Base-by-base conservation (phyloP, 92 coral and sea anemone species). In the Micromussa lordhowensis region DNA sequence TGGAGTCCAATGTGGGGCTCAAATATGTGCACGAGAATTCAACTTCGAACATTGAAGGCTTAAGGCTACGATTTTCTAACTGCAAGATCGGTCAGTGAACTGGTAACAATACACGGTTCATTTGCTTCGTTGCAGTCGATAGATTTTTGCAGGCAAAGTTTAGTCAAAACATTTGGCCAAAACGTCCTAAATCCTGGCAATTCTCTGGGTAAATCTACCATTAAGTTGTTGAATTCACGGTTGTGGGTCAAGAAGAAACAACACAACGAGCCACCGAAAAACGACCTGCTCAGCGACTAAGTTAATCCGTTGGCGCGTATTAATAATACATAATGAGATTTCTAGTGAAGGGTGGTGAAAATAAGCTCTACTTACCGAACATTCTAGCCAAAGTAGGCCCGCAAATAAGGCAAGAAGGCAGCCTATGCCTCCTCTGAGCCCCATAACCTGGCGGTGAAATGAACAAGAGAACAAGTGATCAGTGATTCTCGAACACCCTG, bases 401-500 rank as follows among this genome's bases (percentile, higher is more conserved):
- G 92, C 79, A 75, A 92, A 95, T 83, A 93, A 82, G 85, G 96
- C 94, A 90, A 95, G 96, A 95, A 95, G 98, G 98, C 96, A 88
- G 89, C 90, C 91, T 72, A 90, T 85, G 98, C 98, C 98, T 91
- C 94, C 96, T 88, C 88, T 84, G 93, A 78, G 94, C 96, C 98
- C 98, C 98, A 95, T 95, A 89, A 94, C 98, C 98, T 94, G 89
- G 85, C 71, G 77, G 59, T 70, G 86, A 81, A 85, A 87, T 89
- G 87, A 81, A 88, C 78, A 81, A 83, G 75, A 78, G 76, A 78
- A 40, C 86, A 83, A 79, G 89, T 77, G 89, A 86, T 86, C 89
- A 86, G 34, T 44, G 76, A 86, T 68, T 87, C 77, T 82, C 87
- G 83, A 72, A 29, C 77, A 75, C 82, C 85, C 83, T 82, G 92